Evolutionary conservation across 1,140 invertebrate genomes (phyloP), one percentile per base, ranked within the genome.

Genomic region (Bombus vancouverensis): DNA sequence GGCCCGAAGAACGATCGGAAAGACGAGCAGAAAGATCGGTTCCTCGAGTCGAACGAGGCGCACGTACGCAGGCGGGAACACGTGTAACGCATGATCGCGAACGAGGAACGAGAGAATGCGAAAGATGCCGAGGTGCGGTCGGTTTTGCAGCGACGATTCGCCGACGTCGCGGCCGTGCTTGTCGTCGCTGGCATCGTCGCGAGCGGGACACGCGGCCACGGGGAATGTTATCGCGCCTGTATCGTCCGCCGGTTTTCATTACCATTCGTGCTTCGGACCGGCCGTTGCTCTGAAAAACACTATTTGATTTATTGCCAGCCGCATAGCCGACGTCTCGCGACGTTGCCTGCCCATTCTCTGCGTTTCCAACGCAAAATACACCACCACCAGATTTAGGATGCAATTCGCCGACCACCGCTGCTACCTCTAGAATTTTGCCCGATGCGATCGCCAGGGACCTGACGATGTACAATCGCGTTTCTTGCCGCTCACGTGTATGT

Each of bases 171-270:
- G 62, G 32, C 57, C 77, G 77, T 89, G 83, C 85, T 89, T 82
- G 89, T 86, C 82, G 83, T 86, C 87, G 86, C 83, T 65, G 87
- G 91, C 90, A 88, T 90, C 88, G 78, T 86, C 78, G 86, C 76
- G 83, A 83, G 92, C 94, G 92, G 93, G 92, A 94, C 92, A 78
- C 87, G 81, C 83, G 90, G 89, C 87, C 87, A 90, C 90, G 76
- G 90, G 89, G 93, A 94, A 95, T 95, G 93, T 95, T 94, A 94
- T 94, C 94, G 90, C 90, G 85, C 91, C 83, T 92, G 92, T 94
- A 94, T 94, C 92, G 93, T 88, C 90, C 92, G 75, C 82, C 81
- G 94, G 90, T 94, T 94, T 94, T 93, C 93, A 94, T 94, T 94
- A 93, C 92, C 91, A 88, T 89, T 88, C 84, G 84, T 87, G 86